Conservation (phyloP, 2,888 invertebrate species). For the Suillia variegata region DNA sequence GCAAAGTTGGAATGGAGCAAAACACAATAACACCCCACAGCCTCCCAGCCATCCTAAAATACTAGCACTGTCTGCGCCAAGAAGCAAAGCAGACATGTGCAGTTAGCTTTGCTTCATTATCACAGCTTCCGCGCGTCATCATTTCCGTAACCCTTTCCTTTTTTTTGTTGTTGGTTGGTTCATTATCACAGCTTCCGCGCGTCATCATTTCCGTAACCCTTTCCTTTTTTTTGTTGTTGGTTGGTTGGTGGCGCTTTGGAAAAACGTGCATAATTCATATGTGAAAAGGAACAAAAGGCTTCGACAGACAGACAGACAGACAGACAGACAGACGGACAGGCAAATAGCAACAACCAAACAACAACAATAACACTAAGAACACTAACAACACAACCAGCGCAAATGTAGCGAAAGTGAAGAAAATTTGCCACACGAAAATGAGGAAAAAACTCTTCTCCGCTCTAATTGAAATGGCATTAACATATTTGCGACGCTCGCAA, state of each 20-base stretch:
- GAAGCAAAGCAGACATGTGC: constrained; percentile 35
- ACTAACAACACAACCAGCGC: neutral
- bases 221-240: constrained; percentile 12
- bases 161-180: too few species aligned
- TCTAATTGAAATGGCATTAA: constrained; percentile 53
- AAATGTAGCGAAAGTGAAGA: constrained; percentile 37
- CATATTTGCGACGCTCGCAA: constrained; percentile 53
- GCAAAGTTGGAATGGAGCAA: too few species aligned
- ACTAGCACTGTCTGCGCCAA: neutral
- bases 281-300: constrained; percentile 48
- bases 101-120: constrained; percentile 56
- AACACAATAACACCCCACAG: constrained; percentile 27
- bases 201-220: constrained; percentile 48
- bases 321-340: too few species aligned
- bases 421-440: too few species aligned
- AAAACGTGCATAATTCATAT: constrained; percentile 49
- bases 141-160: constrained; percentile 44
- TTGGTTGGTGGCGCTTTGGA: too few species aligned
- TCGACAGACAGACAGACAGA: too few species aligned
- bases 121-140: constrained; percentile 55
- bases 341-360: too few species aligned
- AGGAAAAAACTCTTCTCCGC: too few species aligned
- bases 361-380: constrained; percentile 32
- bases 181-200: constrained; percentile 56
- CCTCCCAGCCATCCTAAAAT: too few species aligned